Evolutionary conservation across 2,113 vertebrate species (phyloP).

Genomic region (Pycnonotus jocosus): DNA sequence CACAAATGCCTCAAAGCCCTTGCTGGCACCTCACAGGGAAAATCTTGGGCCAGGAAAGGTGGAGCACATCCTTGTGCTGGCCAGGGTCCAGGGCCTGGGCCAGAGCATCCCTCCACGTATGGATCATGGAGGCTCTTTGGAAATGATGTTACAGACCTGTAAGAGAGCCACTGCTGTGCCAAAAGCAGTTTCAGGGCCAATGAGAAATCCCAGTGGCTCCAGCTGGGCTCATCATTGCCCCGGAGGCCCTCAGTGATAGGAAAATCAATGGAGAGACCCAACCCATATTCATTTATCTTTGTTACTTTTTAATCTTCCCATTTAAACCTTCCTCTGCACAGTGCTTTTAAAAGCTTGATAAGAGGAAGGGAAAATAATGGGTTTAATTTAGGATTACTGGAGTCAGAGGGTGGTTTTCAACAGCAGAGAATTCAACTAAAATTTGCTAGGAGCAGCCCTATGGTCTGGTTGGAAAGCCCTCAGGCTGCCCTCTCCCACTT

Average conservation of each 20-base stretch:
- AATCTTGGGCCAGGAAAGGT: background rate
- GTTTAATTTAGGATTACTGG: background rate
- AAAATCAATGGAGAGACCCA: background rate
- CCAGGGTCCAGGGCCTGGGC: background rate
- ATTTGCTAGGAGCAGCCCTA: background rate
- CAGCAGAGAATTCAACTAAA: background rate
- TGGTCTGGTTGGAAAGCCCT: accelerated
- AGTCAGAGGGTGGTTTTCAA: background rate
- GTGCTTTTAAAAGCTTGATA: background rate
- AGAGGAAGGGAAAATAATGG: background rate
- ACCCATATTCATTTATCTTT: background rate
- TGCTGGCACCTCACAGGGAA: background rate
- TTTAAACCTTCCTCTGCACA: background rate
- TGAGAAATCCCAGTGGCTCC: background rate
- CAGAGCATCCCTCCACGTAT: background rate
- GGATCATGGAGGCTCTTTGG: background rate
- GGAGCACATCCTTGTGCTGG: background rate
- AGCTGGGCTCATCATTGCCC: background rate
- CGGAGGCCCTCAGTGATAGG: accelerated
- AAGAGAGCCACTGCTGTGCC: background rate
- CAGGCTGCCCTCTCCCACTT: background rate
- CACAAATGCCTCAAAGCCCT: background rate
- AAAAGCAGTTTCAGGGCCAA: background rate
- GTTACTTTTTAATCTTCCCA: background rate
- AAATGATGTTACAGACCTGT: background rate